These are phyloP conservation scores for Sitobion miscanthi DNA, from an alignment of 1,140 invertebrate genomes.

Conservation along the genomic window DNA sequence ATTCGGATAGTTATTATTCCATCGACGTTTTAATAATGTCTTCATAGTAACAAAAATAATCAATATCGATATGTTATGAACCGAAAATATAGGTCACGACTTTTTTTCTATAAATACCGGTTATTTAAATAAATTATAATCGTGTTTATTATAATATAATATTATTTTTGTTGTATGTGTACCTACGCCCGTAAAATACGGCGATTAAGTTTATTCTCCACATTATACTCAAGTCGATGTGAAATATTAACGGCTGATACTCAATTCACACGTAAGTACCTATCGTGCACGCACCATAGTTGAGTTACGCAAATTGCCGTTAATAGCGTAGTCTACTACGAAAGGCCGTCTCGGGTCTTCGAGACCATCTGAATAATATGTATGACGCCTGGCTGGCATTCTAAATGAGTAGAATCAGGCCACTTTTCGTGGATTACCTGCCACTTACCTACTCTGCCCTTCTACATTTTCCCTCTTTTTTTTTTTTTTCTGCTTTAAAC, in stretches of 20 bases:
- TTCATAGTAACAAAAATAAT: slow-evolving; percentile 13
- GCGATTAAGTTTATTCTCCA: background rate
- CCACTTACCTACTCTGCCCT: background rate
- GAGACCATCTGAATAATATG: slow-evolving; percentile 37
- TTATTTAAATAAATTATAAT: slow-evolving; percentile 12
- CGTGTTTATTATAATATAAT: background rate
- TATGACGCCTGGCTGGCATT: slow-evolving; percentile 28
- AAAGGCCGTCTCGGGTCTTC: background rate
- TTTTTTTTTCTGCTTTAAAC: background rate
- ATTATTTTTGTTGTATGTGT: background rate
- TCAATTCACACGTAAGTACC: background rate
- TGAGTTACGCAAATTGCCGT: slow-evolving; percentile 28
- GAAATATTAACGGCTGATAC: background rate
- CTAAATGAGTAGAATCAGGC: background rate
- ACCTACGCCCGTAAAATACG: background rate
- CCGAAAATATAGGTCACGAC: background rate
- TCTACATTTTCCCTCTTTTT: background rate
- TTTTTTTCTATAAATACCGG: background rate
- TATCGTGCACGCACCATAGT: background rate
- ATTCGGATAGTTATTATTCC: background rate
- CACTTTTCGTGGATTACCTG: slow-evolving; percentile 34
- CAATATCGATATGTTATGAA: slow-evolving; percentile 11
- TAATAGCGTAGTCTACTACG: background rate
- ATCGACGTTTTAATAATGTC: background rate
- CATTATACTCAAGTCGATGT: background rate